A percentile compares a stretch with the other conserved stretches of the same genome.
Evolutionary conservation across 2,113 vertebrate species (phyloP).

Genomic region (Xyliphius kryptos): DNA sequence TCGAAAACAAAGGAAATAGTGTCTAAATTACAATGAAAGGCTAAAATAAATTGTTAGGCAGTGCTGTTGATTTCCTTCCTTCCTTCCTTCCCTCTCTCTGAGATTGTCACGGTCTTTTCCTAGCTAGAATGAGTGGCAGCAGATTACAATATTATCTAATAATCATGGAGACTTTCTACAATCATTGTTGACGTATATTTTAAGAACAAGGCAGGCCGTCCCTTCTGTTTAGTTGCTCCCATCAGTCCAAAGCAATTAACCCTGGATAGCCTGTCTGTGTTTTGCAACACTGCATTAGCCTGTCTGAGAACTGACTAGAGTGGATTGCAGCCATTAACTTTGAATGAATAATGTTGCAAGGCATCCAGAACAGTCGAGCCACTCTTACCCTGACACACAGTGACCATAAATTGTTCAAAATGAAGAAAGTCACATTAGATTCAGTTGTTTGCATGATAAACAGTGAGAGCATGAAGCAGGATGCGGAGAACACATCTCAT

Average conservation of each 20-base stretch:
- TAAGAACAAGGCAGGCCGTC: neutral
- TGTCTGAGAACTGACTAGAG: slow-evolving; percentile 18
- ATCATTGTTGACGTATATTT: neutral
- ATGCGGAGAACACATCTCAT: neutral
- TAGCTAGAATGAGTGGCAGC: slow-evolving; percentile 17
- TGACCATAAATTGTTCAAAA: slow-evolving; percentile 5
- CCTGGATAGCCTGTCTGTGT: slow-evolving; percentile 12
- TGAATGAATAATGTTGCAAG: slow-evolving; percentile 9
- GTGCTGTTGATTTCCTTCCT: neutral
- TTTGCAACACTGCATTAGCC: slow-evolving; percentile 16
- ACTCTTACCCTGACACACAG: neutral
- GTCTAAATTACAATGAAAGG: slow-evolving; percentile 26
- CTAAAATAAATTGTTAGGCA: slow-evolving; percentile 44
- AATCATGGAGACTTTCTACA: slow-evolving; percentile 9
- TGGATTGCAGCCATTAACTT: neutral
- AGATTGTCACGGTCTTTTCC: slow-evolving; percentile 17
- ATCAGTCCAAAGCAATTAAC: slow-evolving; percentile 20
- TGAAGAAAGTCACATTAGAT: neutral
- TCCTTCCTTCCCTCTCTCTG: slow-evolving; percentile 15
- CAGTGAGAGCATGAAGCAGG: neutral
- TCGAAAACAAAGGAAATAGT: slow-evolving; percentile 16
- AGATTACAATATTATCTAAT: slow-evolving; percentile 13
- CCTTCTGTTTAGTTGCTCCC: slow-evolving; percentile 3
- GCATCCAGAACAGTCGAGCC: neutral
- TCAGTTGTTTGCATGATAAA: neutral